Conservation (phyloP, 2,113 vertebrate genomes). For the Chionis minor region DNA sequence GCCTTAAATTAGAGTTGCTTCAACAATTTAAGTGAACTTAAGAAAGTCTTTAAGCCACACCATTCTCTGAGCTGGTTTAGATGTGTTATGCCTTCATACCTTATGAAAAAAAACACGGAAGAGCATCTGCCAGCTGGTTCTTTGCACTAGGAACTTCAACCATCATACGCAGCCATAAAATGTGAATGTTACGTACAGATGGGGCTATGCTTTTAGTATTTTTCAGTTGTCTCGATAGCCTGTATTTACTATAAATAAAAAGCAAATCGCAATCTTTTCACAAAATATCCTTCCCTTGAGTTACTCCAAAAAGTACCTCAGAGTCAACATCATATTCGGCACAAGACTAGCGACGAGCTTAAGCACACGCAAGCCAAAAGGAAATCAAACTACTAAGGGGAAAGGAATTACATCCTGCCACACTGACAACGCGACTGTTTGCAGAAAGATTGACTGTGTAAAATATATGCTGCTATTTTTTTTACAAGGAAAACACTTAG, state of each 20-base stretch:
- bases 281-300: neutral
- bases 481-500: neutral
- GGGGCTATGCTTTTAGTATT: neutral
- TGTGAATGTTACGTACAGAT: neutral
- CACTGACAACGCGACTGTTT: neutral
- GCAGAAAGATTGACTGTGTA: neutral
- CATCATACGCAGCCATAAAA: neutral
- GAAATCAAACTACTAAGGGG: slow-evolving; percentile 3
- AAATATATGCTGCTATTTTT: neutral
- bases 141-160: neutral
- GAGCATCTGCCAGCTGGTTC: neutral
- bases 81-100: neutral
- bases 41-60: neutral
- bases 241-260: neutral
- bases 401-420: slow-evolving; percentile 2
- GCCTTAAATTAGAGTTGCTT: neutral
- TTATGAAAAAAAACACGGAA: neutral
- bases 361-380: neutral
- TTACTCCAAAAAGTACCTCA: neutral
- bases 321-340: neutral
- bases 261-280: neutral
- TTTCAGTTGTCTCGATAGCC: neutral
- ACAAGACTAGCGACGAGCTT: neutral
- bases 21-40: neutral
- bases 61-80: neutral